These are phyloP conservation scores for Bos indicus DNA, from an alignment of 2,113 vertebrate species.

Conservation along the genomic window DNA sequence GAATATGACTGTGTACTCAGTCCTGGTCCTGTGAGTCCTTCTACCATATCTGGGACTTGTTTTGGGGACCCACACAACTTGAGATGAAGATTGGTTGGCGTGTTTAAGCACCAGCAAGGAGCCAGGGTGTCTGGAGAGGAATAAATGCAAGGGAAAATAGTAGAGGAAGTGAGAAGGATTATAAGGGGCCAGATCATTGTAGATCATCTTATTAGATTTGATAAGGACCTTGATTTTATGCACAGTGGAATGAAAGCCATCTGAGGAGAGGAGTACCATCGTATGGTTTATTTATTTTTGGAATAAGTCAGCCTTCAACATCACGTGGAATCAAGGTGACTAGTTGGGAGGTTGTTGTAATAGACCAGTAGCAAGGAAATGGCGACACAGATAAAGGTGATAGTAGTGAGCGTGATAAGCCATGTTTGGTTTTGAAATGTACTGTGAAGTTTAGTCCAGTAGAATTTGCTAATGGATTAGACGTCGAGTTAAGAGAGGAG, in stretches of 20 bases:
- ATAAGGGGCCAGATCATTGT: background rate
- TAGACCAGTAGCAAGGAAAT: background rate
- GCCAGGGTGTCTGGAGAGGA: background rate
- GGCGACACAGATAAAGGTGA: background rate
- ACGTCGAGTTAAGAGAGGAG: background rate
- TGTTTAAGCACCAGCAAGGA: background rate
- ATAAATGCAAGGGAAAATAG: background rate
- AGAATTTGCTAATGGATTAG: background rate
- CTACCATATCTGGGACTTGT: background rate
- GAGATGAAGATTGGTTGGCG: background rate
- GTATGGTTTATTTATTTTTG: background rate
- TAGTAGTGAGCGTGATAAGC: background rate
- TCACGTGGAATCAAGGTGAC: background rate
- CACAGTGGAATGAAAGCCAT: background rate
- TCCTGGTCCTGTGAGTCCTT: background rate
- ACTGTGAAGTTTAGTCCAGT: background rate
- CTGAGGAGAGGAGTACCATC: background rate
- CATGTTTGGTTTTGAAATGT: background rate
- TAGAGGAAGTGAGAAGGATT: background rate
- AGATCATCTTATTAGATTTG: background rate
- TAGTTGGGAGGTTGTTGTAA: background rate
- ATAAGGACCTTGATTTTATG: background rate
- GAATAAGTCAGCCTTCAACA: background rate
- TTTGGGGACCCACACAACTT: background rate
- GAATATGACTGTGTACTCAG: background rate